phyloP scores from a whole-genome alignment of 1,140 invertebrate genomes.

The Hermatobates lingyangjiaoensis region DNA sequence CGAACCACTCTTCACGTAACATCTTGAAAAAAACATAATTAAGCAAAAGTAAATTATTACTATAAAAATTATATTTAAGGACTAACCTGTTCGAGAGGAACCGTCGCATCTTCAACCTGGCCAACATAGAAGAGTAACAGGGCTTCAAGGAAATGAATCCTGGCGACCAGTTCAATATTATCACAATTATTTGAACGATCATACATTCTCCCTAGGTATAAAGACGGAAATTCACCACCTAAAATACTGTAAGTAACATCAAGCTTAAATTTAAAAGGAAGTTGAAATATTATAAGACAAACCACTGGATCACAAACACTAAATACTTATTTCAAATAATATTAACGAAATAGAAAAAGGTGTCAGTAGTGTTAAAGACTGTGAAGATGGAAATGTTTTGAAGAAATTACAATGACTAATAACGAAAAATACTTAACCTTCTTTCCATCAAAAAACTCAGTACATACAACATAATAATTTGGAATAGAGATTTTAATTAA shows the following conservation, averaged over 20 bases:
- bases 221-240: constrained; percentile 16
- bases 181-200: constrained; percentile 2
- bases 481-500: too few relatives aligned
- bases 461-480: too few relatives aligned
- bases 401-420: too few relatives aligned
- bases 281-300: not conserved
- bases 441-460: too few relatives aligned
- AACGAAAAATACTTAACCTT: too few relatives aligned
- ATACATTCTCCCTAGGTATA: constrained; percentile 14
- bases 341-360: too few relatives aligned
- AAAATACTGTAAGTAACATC: constrained; percentile 11
- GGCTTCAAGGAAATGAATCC: constrained; percentile 16
- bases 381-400: too few relatives aligned
- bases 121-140: constrained; percentile 15
- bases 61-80: not conserved
- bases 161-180: constrained; percentile 11
- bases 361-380: too few relatives aligned
- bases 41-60: not conserved
- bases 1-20: constrained; percentile 22
- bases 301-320: not conserved
- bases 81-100: constrained; percentile 9
- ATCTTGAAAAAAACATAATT: constrained; percentile 20
- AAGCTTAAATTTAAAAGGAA: not conserved
- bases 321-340: not conserved
- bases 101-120: constrained; percentile 10